phyloP scores from a whole-genome alignment of 2,797 vertebrate species.

The Falco naumanni region DNA sequence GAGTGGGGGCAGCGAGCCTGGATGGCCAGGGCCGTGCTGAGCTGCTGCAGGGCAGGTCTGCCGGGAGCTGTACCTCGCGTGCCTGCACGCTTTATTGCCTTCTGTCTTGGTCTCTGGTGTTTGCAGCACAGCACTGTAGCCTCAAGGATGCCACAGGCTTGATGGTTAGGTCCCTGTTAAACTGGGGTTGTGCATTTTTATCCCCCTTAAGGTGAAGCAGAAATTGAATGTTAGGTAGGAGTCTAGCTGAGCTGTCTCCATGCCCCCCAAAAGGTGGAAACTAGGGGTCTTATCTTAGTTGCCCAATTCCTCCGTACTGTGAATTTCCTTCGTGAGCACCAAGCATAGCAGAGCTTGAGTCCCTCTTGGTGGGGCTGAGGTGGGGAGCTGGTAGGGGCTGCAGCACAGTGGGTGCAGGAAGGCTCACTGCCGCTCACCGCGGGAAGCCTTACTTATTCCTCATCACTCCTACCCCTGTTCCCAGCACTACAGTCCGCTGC shows the following conservation, averaged over 20 bases:
- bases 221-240: neutral
- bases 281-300: neutral
- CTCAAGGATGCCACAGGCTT: neutral
- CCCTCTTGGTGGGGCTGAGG: neutral
- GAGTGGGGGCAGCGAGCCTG: neutral
- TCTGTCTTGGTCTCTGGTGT: accelerated
- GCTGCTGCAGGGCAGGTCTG: neutral
- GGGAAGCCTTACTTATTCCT: neutral
- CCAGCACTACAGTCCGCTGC: neutral
- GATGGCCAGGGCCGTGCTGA: neutral
- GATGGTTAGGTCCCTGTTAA: neutral
- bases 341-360: neutral
- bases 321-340: neutral
- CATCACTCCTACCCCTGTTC: neutral
- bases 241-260: neutral
- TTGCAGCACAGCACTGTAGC: neutral
- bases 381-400: neutral
- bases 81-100: neutral
- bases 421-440: neutral
- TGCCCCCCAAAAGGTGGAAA: neutral
- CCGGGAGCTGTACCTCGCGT: neutral
- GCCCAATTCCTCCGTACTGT: neutral
- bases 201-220: neutral
- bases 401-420: neutral
- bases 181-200: neutral